Base-by-base conservation (phyloP, 2,888 invertebrate species). In the Yponomeuta plumbellus region DNA sequence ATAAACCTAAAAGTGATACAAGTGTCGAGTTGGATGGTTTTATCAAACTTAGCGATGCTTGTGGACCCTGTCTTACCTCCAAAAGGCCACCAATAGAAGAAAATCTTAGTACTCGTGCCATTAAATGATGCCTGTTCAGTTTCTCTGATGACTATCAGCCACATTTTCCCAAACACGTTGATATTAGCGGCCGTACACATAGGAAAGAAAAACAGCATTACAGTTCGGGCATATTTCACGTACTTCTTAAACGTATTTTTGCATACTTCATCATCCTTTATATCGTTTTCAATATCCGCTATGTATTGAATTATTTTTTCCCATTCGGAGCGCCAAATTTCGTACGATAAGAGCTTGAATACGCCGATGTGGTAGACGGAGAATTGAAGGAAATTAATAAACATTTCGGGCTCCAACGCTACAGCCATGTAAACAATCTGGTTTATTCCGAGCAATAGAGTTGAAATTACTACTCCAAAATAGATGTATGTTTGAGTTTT, bases 71-170 rank as follows among this genome's bases (percentile, higher is more conserved):
- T 1, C 44, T 52, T 52, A 52, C 44, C 44, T 17, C 17, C 44
- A 52, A 80, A 85, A 2, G 87, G 85, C 64, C 58, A 61, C 65
- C 65, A 67, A 3, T 44, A 66, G 17, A 61, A 61, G 23, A 34
- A 66, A n/a, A 52, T 23, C 22, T 26, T 61, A 17, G 23, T 26
- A 22, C 23, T n/a, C 20, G 21, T 22, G 21, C 26, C 66, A 20
- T 59, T 44, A 11, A 4, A 20, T 11, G n/a, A 2, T 13, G 2
- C 64, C 0, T 6, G 3, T 23, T 26, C 22, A 8, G 22, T 22
- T 17, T 52, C 56, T 1, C 11, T 52, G 13, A 56, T 22, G 4
- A 40, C 44, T 44, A 61, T 20, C 23, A 44, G n/a, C 52, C 61
- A 61, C 26, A 10, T 44, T 52, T 61, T 40, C 17, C 61, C 17